Base-by-base conservation (phyloP, 2,113 vertebrate species). In the pig (Sus scrofa) region DNA sequence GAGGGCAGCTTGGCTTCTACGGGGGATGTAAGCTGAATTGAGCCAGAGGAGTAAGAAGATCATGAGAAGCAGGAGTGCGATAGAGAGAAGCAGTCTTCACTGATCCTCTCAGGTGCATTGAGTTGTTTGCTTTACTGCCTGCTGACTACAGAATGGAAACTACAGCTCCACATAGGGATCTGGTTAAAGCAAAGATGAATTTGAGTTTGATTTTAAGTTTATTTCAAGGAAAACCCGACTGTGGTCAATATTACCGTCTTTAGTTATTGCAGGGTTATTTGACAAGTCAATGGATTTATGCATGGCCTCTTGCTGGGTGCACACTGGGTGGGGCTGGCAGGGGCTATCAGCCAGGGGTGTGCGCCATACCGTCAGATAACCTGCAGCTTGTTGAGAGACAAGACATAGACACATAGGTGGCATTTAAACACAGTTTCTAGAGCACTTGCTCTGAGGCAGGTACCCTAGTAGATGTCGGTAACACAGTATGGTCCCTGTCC, bases 131-230 rank as follows among this genome's bases (percentile, higher is more conserved):
- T 86, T 54, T 73, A 26, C 54, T 8, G 20, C 50, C 11, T 44
- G 58, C 39, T 91, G 50, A 37, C 78, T 30, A 9, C 54, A 50
- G 56, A 78, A 75, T 82, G 78, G 44, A 70, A 81, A 73, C 6
- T 32, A 54, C 8, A 71, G 32, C 37, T 91, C 68, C 44, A 70
- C 39, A 60, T 56, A 39, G 22, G 14, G 13, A 24, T 89, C 83
- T 88, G 73, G 20, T 88, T 74, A 88, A 97, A 95, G 93, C 75
- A 81, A 73, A n/a, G 81, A 18, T 15, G 16, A 75, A 68, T 89
- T 37, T 63, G n/a, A 92, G n/a, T 91, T 93, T 56, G 60, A 58
- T 26, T 71, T 73, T 82, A 68, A 85, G 26, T 58, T 81, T 90
- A 50, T 50, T 70, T 75, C 13, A 39, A 54, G 54, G 84, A 96